Evolutionary conservation across 2,113 vertebrate genomes (phyloP).

Genomic region (Grus americana): DNA sequence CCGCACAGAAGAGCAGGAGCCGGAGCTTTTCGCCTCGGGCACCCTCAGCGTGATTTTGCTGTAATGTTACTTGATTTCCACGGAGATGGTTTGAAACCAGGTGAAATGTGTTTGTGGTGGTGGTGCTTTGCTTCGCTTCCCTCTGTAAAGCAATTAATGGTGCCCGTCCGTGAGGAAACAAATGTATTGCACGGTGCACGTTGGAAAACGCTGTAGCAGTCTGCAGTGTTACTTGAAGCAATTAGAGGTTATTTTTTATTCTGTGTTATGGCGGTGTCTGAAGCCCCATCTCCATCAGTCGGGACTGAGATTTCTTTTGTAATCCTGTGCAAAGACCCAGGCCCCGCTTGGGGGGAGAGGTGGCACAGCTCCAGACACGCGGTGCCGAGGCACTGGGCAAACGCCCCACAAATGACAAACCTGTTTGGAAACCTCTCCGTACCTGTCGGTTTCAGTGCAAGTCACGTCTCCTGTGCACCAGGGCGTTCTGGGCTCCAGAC

Average conservation of each 20-base stretch:
- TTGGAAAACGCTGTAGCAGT: background rate
- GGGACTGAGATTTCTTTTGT: background rate
- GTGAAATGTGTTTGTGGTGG: background rate
- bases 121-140: background rate
- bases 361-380: background rate
- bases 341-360: fast-evolving
- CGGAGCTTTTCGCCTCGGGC: background rate
- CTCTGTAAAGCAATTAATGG: background rate
- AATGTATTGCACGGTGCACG: fast-evolving
- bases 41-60: background rate
- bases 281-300: background rate
- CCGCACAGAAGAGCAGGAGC: fast-evolving
- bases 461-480: background rate
- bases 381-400: background rate
- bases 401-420: fast-evolving
- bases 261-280: background rate
- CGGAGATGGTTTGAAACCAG: background rate
- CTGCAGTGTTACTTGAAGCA: background rate
- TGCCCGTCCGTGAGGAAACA: fast-evolving
- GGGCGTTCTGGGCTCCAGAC: background rate
- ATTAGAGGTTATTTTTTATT: background rate
- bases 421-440: background rate
- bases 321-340: background rate
- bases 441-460: background rate
- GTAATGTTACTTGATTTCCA: background rate